phyloP scores from a whole-genome alignment of 2,113 vertebrate species.

The Rhinoptilus africanus region DNA sequence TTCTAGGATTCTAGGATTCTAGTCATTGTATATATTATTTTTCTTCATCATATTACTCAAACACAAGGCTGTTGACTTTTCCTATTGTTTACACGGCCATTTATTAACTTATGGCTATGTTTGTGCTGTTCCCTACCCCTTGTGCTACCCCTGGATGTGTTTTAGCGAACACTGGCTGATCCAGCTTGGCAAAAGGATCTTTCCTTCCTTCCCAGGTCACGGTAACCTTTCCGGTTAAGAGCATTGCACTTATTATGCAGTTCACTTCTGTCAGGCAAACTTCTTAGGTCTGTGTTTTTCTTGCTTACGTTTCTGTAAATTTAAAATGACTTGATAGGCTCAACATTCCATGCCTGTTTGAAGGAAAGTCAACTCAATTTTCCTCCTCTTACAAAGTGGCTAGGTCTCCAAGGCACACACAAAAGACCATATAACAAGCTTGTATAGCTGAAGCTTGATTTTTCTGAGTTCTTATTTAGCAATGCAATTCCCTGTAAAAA shows the following conservation, averaged over 20 bases:
- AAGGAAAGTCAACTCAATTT: slow-evolving; percentile 15
- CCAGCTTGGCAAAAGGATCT: neutral
- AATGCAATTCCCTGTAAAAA: neutral
- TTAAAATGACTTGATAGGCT: neutral
- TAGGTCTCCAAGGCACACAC: neutral
- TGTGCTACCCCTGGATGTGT: neutral
- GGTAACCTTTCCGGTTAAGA: neutral
- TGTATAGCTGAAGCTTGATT: neutral
- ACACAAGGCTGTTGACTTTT: neutral
- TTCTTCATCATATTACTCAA: neutral
- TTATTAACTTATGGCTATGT: neutral
- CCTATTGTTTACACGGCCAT: fast-evolving
- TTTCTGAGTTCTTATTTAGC: neutral
- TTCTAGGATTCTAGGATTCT: too few relatives aligned
- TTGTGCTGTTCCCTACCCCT: neutral
- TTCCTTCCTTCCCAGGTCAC: neutral
- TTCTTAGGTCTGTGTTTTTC: neutral
- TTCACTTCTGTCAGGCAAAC: neutral
- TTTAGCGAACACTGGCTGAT: fast-evolving
- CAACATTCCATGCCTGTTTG: neutral
- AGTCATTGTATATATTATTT: neutral
- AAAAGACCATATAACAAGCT: neutral
- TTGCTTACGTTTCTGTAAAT: neutral
- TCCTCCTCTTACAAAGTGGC: neutral
- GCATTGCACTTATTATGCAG: neutral